Percentiles rank a stretch among this genome's conserved stretches.
These are phyloP conservation scores for Sebastes vulpes DNA, from an alignment of 2,797 vertebrate genomes.

Conservation along the genomic window DNA sequence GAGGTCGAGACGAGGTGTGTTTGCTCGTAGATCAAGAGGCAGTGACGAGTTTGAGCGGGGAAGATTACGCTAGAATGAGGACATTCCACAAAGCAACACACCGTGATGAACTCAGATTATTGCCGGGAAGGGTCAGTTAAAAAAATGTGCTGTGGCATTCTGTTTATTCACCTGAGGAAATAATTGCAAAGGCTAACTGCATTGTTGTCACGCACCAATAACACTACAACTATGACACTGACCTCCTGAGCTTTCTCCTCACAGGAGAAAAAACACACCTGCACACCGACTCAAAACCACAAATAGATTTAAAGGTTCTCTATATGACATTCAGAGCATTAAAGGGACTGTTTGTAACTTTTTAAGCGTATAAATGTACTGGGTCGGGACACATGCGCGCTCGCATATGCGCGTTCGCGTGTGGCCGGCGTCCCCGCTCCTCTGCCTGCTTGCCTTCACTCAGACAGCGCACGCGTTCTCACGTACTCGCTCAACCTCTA, in stretches of 20 bases:
- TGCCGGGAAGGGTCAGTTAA: not conserved
- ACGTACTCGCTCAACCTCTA: no score
- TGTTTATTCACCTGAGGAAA: not conserved
- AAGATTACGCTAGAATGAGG: constrained; percentile 23
- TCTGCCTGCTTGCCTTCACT: no score
- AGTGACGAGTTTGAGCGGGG: not conserved
- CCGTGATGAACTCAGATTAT: not conserved
- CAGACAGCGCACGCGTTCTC: no score
- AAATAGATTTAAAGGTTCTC: not conserved
- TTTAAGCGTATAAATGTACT: no score
- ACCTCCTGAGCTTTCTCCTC: not conserved
- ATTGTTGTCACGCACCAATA: not conserved
- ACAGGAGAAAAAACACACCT: not conserved
- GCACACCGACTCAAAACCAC: not conserved
- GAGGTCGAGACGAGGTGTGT: constrained; percentile 4
- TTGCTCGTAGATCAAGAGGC: constrained; percentile 28
- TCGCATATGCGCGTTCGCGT: no score
- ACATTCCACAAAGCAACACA: constrained; percentile 8
- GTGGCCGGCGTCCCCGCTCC: no score
- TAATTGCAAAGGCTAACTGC: not conserved
- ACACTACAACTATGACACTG: not conserved
- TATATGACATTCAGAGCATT: no score
- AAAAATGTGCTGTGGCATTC: not conserved
- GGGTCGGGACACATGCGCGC: no score
- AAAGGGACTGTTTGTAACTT: no score